Evolutionary conservation across 35 echinoderm and acorn worm species (phyloP).

Genomic region (Lytechinus pictus): DNA sequence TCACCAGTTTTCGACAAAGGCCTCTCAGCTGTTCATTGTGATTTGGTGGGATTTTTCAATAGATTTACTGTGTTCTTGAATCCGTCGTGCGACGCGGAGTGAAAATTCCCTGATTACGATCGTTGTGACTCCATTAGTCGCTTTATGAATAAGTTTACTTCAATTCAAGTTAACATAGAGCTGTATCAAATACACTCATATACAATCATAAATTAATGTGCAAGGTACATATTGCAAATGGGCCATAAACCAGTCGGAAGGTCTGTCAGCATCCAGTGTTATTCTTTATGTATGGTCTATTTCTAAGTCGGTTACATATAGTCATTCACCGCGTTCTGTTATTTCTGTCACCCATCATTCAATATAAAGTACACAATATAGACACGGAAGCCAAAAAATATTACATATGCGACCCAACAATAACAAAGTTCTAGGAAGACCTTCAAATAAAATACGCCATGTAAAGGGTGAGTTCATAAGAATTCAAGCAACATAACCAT

Average conservation of each 20-base stretch:
- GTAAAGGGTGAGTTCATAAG: background rate
- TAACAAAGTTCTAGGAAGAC: background rate
- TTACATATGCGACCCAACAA: background rate
- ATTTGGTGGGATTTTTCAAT: too few relatives aligned
- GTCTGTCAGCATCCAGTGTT: background rate
- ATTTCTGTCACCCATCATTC: background rate
- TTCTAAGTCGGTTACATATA: background rate
- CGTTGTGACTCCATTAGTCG: too few relatives aligned
- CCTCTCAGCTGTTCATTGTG: too few relatives aligned
- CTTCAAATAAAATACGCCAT: background rate
- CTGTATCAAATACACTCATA: too few relatives aligned
- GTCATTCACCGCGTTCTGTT: background rate
- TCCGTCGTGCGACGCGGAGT: too few relatives aligned
- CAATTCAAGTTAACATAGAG: too few relatives aligned
- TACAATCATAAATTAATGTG: too few relatives aligned
- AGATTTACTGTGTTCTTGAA: too few relatives aligned
- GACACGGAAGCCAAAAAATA: background rate
- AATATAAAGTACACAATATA: background rate
- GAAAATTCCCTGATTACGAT: too few relatives aligned
- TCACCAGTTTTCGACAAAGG: too few relatives aligned
- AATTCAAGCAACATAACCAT: background rate
- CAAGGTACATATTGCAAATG: background rate
- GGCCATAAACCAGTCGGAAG: background rate
- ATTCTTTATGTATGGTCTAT: background rate
- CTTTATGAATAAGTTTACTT: too few relatives aligned